A percentile compares a stretch with the other conserved stretches of the same genome.
phyloP scores from a whole-genome alignment of 2,113 vertebrate species.

The Hirundichthys speculiger region DNA sequence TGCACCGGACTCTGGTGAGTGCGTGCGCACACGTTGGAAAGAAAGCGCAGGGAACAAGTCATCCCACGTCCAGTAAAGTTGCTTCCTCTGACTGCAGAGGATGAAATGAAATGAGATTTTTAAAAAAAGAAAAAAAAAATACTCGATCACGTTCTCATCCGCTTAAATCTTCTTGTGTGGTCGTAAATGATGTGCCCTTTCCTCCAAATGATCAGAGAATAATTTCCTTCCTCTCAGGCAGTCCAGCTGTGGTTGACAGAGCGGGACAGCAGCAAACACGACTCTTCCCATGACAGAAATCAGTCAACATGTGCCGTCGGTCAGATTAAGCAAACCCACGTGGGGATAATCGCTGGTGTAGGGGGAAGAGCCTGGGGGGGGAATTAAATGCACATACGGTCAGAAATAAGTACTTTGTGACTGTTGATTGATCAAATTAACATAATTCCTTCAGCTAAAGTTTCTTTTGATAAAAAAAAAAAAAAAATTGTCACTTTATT shows the following conservation, averaged over 20 bases:
- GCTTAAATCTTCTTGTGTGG: background rate
- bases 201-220: background rate
- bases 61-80: slow-evolving; percentile 27
- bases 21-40: slow-evolving; percentile 12
- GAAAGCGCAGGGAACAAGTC: slow-evolving; percentile 18
- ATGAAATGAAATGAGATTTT: no score
- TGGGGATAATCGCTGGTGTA: slow-evolving; percentile 62
- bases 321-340: slow-evolving; percentile 71
- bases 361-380: slow-evolving; percentile 35
- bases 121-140: no score
- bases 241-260: slow-evolving; percentile 17
- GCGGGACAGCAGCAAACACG: slow-evolving; percentile 47
- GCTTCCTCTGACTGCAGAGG: slow-evolving; percentile 9
- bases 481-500: background rate
- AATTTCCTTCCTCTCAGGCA: slow-evolving; percentile 7
- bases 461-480: no score
- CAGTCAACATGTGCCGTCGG: slow-evolving; percentile 59
- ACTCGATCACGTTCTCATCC: background rate
- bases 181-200: background rate
- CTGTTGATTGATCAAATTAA: slow-evolving; percentile 47
- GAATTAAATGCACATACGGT: slow-evolving; percentile 76
- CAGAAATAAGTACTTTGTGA: slow-evolving; percentile 55
- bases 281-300: slow-evolving; percentile 55
- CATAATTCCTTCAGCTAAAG: background rate
- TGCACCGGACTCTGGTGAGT: slow-evolving; percentile 22